These are phyloP conservation scores for Synergus japonicus DNA, from an alignment of 2,888 invertebrate species.

Conservation along the genomic window DNA sequence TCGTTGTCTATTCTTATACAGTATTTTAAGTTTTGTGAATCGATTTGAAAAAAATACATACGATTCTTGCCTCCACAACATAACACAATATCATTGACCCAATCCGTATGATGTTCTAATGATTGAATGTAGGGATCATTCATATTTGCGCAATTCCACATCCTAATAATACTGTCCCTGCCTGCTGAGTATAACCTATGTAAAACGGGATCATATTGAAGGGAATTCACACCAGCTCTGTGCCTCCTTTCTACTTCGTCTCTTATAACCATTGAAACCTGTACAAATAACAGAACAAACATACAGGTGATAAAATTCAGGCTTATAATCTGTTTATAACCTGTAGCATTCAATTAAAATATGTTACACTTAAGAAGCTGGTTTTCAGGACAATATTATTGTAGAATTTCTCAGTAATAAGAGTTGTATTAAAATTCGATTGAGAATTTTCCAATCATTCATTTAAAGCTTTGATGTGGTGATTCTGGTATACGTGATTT, in stretches of 20 bases:
- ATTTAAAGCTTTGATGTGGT: too few species aligned
- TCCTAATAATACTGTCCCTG: slow-evolving; percentile 97
- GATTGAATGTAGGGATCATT: slow-evolving; percentile 93
- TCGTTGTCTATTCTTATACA: neutral
- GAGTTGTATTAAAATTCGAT: too few species aligned
- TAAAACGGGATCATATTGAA: slow-evolving; percentile 93
- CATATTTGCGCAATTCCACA: slow-evolving; percentile 84
- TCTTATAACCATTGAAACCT: slow-evolving; percentile 99
- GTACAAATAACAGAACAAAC: slow-evolving; percentile 42
- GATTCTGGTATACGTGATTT: too few species aligned
- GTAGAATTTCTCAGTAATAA: too few species aligned
- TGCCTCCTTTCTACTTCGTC: slow-evolving; percentile 96
- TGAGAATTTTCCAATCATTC: too few species aligned
- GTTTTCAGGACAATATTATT: too few species aligned
- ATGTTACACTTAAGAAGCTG: too few species aligned
- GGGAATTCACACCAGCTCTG: slow-evolving; percentile 96
- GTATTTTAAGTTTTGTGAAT: neutral
- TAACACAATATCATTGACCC: slow-evolving; percentile 99
- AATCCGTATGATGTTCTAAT: slow-evolving; percentile 99
- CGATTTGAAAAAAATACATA: slow-evolving; percentile 75
- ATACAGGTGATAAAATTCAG: neutral
- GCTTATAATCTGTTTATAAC: too few species aligned
- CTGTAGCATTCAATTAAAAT: too few species aligned
- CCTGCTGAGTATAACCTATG: slow-evolving; percentile 97
- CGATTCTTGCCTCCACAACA: slow-evolving; percentile 98